Base-by-base conservation (phyloP, 2,797 vertebrate species). In the Okamejei kenojei region DNA sequence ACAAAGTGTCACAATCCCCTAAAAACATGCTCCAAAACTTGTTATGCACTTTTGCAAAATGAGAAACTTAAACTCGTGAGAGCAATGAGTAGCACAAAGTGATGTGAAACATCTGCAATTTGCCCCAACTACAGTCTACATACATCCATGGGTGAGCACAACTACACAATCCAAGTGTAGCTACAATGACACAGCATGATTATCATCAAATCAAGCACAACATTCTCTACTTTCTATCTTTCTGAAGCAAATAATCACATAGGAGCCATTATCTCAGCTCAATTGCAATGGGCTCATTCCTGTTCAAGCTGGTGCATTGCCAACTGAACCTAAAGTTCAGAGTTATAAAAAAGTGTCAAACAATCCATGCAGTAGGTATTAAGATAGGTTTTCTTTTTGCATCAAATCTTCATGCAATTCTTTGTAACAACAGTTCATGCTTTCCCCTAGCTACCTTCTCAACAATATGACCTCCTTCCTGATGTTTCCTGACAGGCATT, bases 381-480 rank as follows among this genome's bases (percentile, higher is more conserved):
- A 92, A 54, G 23, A 54, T 45, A 32, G 45, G 45, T 38, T 38
- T 91, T 73, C 35, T n/a, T 73, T 29, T 2, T 76, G 38, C 90
- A 92, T 76, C 45, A 74, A 45, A 92, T 38, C 7, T 58, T 76
- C 90, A 92, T 92, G 90, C 90, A 76, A 29, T 58, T 73, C 38
- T 76, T 74, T 29, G 68, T 26, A 11, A 92, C 71, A 92, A 91
- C 38, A 23, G 73, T 54, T 92, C 71, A 76, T 92, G 90, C 90
- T 58, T 76, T 92, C 90, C n/a, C 45, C 90, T 23, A 26, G 95
- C 96, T 99, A 99, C 99, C 98, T 99, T 99, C 96, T 98, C 98
- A 95, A 98, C 96, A 93, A 96, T 96, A 94, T 97, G 96, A 86
- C 94, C 96, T 95, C 96, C 95, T 93, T 96, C 96, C 94, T 96